Evolutionary conservation across 1,140 invertebrate genomes (phyloP).

Genomic region (Eciton burchellii): DNA sequence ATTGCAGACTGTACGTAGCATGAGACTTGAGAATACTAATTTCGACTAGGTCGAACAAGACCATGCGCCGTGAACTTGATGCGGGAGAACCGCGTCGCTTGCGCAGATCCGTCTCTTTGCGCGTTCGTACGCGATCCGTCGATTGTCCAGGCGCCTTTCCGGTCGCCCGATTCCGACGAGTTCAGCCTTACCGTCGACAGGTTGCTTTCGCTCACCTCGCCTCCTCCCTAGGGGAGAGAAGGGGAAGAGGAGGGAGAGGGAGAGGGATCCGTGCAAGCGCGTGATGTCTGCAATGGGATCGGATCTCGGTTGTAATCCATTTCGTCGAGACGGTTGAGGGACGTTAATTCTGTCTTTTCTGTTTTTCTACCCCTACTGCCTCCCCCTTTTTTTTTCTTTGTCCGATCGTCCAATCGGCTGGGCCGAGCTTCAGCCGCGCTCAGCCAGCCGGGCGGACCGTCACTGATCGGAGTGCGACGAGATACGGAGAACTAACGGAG

Average conservation of each 20-base stretch:
- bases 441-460: slow-evolving; percentile 5
- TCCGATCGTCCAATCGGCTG: not conserved
- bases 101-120: too few species aligned
- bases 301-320: slow-evolving; percentile 10
- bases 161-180: not conserved
- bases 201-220: not conserved
- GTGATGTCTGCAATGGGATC: slow-evolving; percentile 2
- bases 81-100: too few species aligned
- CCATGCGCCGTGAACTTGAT: not conserved
- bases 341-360: not conserved
- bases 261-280: not conserved
- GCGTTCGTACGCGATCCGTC: too few species aligned
- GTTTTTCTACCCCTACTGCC: too few species aligned
- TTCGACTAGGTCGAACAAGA: slow-evolving; percentile 33
- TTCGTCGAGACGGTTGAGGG: not conserved
- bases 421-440: not conserved
- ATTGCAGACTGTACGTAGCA: slow-evolving; percentile 17
- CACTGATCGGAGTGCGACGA: slow-evolving; percentile 12
- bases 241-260: too few species aligned
- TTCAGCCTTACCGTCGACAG: slow-evolving; percentile 13
- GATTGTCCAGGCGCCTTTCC: not conserved
- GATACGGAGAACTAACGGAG: not conserved
- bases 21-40: slow-evolving; percentile 36
- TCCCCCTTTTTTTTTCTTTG: not conserved
- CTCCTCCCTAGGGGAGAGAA: too few species aligned